These are phyloP conservation scores for Urosaurus nigricauda DNA, from an alignment of 2,797 vertebrate genomes.

Conservation along the genomic window DNA sequence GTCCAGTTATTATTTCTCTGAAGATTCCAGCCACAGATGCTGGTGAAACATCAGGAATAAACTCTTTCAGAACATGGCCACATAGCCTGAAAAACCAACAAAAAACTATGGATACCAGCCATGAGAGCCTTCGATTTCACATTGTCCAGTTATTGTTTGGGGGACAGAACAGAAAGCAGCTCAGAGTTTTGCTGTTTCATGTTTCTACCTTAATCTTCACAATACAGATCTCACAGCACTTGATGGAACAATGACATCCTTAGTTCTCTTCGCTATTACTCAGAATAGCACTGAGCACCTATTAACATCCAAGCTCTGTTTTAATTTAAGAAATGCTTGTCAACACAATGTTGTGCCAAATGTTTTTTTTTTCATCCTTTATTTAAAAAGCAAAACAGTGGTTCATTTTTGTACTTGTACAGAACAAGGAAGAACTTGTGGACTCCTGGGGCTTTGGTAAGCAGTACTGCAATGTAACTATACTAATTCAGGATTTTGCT, in stretches of 20 bases:
- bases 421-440: neutral
- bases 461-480: neutral
- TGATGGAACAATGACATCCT: neutral
- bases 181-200: neutral
- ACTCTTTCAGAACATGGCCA: no score
- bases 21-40: no score
- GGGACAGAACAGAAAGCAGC: neutral
- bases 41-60: no score
- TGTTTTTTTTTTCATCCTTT: neutral
- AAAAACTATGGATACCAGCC: no score
- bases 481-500: conserved; percentile 23
- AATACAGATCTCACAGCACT: neutral
- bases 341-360: neutral
- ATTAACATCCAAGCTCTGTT: neutral
- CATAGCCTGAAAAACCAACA: no score
- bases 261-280: neutral
- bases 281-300: neutral
- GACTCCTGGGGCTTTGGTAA: neutral
- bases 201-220: neutral
- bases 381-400: neutral
- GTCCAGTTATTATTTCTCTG: neutral
- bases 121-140: no score
- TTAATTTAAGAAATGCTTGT: neutral
- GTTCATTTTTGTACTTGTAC: neutral
- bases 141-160: neutral